Conservation (phyloP, 2,888 invertebrate genomes). For the Cataglyphis altisquamis region DNA sequence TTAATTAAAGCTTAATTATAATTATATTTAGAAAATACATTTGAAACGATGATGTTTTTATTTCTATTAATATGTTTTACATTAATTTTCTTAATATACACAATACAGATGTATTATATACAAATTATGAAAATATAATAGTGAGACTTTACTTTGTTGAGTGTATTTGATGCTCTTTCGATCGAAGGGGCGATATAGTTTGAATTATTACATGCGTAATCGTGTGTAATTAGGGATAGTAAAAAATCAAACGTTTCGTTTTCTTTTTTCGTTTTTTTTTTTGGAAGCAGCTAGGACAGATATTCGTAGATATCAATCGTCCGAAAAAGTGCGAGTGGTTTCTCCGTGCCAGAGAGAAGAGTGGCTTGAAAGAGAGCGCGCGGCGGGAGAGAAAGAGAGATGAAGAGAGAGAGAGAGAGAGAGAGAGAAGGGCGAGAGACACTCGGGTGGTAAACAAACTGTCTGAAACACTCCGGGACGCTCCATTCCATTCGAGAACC, state of each 20-base stretch:
- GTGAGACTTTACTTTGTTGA: neutral
- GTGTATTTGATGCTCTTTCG: neutral
- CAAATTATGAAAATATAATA: neutral
- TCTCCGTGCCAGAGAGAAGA: constrained; percentile 42
- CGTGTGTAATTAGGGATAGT: constrained; percentile 2
- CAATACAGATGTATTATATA: neutral
- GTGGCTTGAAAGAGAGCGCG: constrained; percentile 60
- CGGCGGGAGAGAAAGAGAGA: constrained; percentile 22
- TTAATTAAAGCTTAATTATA: neutral
- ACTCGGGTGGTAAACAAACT: constrained; percentile 84
- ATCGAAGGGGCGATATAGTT: neutral
- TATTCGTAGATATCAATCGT: constrained; percentile 69
- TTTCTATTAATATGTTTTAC: neutral
- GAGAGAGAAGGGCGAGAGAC: constrained; percentile 67
- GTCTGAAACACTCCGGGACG: constrained; percentile 84
- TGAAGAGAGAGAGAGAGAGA: constrained; percentile 54
- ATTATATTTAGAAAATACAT: neutral
- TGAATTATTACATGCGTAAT: neutral
- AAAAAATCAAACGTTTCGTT: constrained; percentile 16
- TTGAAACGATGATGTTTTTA: neutral
- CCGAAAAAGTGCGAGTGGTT: constrained; percentile 60
- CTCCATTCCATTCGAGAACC: constrained; percentile 81
- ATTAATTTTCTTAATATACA: neutral
- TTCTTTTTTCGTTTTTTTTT: neutral
- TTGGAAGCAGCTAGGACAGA: constrained; percentile 54